phyloP scores from a whole-genome alignment of 2,888 invertebrate genomes.

The Microdon myrmicae region DNA sequence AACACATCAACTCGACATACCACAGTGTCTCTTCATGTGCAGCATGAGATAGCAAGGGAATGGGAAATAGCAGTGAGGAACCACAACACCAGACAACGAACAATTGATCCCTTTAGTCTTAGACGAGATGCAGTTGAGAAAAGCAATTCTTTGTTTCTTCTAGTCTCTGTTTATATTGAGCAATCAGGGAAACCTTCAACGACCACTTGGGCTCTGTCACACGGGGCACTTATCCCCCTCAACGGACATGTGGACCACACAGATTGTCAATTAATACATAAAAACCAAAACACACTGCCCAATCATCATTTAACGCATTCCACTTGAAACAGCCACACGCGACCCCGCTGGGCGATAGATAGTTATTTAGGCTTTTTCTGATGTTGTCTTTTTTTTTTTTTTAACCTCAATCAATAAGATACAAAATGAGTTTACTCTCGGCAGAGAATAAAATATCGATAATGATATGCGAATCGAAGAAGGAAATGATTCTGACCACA shows the following conservation, averaged over 20 bases:
- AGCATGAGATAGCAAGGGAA: not conserved
- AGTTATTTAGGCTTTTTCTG: not conserved
- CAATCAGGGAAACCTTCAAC: no score
- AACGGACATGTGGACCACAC: constrained; percentile 5
- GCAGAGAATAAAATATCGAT: constrained; percentile 54
- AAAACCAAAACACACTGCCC: constrained; percentile 4
- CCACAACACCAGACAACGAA: constrained; percentile 13
- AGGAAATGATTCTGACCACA: constrained; percentile 51
- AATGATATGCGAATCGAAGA: constrained; percentile 54
- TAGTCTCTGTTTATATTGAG: not conserved
- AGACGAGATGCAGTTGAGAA: constrained; percentile 20
- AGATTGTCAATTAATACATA: no score
- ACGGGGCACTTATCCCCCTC: constrained; percentile 17
- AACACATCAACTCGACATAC: constrained; percentile 12
- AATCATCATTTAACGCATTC: constrained; percentile 15
- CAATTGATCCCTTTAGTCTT: constrained; percentile 26
- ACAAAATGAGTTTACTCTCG: constrained; percentile 51
- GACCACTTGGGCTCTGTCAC: no score
- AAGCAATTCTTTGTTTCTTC: not conserved
- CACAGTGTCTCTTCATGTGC: not conserved
- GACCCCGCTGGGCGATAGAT: not conserved
- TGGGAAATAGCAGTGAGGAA: constrained; percentile 15
- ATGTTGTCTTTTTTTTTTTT: not conserved
- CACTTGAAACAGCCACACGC: constrained; percentile 32
- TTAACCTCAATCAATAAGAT: constrained; percentile 2